These are phyloP conservation scores for Excalfactoria chinensis DNA, from an alignment of 2,113 vertebrate species.

Conservation along the genomic window DNA sequence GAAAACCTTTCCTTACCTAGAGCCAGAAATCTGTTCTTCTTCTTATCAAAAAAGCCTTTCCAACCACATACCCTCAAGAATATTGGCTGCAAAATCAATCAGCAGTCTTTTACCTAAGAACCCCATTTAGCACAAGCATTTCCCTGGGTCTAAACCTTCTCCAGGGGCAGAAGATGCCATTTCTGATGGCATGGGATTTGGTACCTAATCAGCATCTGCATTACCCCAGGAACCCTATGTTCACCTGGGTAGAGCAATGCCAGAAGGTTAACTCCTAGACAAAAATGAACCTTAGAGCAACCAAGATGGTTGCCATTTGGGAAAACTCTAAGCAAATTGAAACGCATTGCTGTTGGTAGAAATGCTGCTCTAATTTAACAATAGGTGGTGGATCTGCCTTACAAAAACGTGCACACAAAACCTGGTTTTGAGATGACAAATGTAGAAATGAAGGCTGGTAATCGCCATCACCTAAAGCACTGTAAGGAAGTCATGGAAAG, in stretches of 20 bases:
- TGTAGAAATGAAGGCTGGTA: not conserved
- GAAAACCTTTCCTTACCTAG: not conserved
- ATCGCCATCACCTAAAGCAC: not conserved
- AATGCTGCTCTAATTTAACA: not conserved
- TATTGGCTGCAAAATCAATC: not conserved
- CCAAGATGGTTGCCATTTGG: too few species aligned
- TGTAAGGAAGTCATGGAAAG: not conserved
- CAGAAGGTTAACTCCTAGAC: not conserved
- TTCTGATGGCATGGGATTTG: not conserved
- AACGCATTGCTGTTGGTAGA: not conserved
- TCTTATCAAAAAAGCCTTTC: not conserved
- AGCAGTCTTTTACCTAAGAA: not conserved
- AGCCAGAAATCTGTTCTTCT: not conserved
- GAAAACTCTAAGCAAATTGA: not conserved
- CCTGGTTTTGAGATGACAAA: not conserved
- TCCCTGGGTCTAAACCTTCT: not conserved
- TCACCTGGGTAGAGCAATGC: not conserved
- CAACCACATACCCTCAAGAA: not conserved
- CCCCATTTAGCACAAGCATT: not conserved
- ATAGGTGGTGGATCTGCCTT: constrained; percentile 15
- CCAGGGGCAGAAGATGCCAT: not conserved
- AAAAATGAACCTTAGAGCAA: not conserved
- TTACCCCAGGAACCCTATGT: not conserved
- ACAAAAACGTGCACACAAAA: not conserved
- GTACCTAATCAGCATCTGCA: not conserved